Base-by-base conservation (phyloP, 1,140 invertebrate species). In the Caerostris darwini region DNA sequence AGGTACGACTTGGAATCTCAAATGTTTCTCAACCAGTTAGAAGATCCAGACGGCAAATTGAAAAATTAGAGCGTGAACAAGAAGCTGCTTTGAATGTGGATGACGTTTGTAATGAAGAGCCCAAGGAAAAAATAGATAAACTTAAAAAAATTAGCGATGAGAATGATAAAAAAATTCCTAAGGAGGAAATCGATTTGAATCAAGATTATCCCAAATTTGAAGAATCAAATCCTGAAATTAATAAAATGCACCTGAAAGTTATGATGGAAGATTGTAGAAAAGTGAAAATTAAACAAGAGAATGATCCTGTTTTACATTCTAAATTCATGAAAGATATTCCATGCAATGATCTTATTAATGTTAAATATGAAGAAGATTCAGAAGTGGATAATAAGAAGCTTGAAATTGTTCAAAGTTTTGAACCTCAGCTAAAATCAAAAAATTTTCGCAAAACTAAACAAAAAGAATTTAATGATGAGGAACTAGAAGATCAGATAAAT, bases 21-120 rank as follows among this genome's bases (percentile, higher is more conserved):
- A 83, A 17, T 8, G 69, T 19, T 69, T 67, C 94, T 10, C 95
- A 95, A 3, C 95, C 95, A 50, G 95, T 95, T 59, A 95, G 96
- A 6, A 87, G 96, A 71, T 96, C 96, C 19, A 95, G 96, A 92
- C 88, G 96, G 14, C 96, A 96, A 87, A 95, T 96, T 90, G 96
- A 96, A 89, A 95, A 95, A 54, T 95, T 95, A 83, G 96, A 96
- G 94, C 88, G 95, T 93, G 95, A 96, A 92, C 95, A 96, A 94
- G 95, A 95, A 54, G 95, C 14, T n/a, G 7, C 53, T 10, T 10
- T 17, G 3, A 57, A n/a, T 58, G 82, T 19, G 19, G 14, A 56
- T 58, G 6, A 1, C 1, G 53, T 83, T 83, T 53, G 57, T 83
- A 8, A 56, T 83, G 54, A 56, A n/a, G n/a, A n/a, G 7, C 56